phyloP scores from a whole-genome alignment of 1,140 invertebrate species.

The Dendrolimus kikuchii region DNA sequence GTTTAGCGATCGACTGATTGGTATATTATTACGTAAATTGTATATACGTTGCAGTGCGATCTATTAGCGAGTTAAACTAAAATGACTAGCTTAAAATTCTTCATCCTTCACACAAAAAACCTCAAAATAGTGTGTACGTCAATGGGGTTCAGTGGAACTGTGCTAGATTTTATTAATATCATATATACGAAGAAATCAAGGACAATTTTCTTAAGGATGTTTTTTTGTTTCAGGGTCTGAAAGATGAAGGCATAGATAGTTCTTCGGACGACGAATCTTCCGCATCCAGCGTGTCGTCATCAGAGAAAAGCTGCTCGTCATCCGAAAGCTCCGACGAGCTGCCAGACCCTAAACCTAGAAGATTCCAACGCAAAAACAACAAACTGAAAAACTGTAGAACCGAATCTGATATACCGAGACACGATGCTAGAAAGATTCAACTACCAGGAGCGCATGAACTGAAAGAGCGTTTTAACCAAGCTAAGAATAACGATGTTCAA shows the following conservation, averaged over 20 bases:
- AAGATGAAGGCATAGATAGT: constrained; percentile 69
- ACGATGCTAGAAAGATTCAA: constrained; percentile 31
- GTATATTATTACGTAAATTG: no score
- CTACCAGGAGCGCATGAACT: constrained; percentile 53
- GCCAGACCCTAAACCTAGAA: constrained; percentile 45
- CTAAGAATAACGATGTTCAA: constrained; percentile 37
- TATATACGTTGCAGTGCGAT: no score
- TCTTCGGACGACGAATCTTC: constrained; percentile 68
- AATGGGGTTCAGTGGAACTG: no score
- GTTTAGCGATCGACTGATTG: no score
- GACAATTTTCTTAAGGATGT: neutral
- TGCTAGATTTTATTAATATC: no score
- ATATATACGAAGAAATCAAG: no score
- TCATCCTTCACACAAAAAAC: no score
- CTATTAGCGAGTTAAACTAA: no score
- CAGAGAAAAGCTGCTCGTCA: constrained; percentile 66
- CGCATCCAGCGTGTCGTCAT: constrained; percentile 59
- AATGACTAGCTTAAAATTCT: no score
- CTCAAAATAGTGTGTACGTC: no score
- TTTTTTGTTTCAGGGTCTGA: constrained; percentile 52
- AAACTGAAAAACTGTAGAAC: constrained; percentile 62
- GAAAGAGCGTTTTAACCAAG: constrained; percentile 47
- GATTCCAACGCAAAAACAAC: constrained; percentile 57
- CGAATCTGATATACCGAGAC: constrained; percentile 52
- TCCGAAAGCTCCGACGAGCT: constrained; percentile 60